These are phyloP conservation scores for Stomatorhinus walkeri DNA, from an alignment of 2,797 vertebrate genomes.

Conservation along the genomic window DNA sequence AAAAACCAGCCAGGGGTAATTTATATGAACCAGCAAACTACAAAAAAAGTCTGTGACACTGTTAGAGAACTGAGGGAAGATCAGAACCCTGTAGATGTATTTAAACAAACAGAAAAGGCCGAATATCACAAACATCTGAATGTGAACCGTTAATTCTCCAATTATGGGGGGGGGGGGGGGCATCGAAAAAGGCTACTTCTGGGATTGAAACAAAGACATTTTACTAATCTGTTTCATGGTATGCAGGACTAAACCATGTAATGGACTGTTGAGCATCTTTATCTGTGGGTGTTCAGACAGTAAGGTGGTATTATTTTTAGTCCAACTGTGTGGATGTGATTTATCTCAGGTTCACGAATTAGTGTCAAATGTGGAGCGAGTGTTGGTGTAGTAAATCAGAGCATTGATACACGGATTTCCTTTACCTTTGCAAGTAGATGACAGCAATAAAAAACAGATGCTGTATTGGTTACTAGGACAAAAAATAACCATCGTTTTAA, in stretches of 20 bases:
- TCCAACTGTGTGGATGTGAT: background rate
- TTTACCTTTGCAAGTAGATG: background rate
- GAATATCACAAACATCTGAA: background rate
- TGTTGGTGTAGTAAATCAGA: background rate
- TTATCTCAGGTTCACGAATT: background rate
- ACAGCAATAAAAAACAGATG: background rate
- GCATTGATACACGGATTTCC: background rate
- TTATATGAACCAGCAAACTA: background rate
- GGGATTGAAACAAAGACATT: background rate
- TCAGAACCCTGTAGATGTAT: background rate
- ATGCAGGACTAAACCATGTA: background rate
- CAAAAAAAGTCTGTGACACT: background rate
- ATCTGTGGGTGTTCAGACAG: slow-evolving; percentile 20
- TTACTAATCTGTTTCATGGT: background rate
- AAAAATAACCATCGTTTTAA: background rate
- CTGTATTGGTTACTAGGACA: background rate
- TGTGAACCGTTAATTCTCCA: background rate
- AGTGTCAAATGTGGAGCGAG: background rate
- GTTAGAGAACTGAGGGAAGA: background rate
- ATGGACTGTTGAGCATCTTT: background rate
- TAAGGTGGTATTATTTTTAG: slow-evolving; percentile 19
- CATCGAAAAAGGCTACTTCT: background rate
- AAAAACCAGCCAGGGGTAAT: background rate
- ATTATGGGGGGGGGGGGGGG: background rate
- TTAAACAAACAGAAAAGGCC: background rate